Evolutionary conservation across 2,797 vertebrate genomes (phyloP), one percentile per base, ranked within the genome.

Genomic region (Gymnodraco acuticeps): DNA sequence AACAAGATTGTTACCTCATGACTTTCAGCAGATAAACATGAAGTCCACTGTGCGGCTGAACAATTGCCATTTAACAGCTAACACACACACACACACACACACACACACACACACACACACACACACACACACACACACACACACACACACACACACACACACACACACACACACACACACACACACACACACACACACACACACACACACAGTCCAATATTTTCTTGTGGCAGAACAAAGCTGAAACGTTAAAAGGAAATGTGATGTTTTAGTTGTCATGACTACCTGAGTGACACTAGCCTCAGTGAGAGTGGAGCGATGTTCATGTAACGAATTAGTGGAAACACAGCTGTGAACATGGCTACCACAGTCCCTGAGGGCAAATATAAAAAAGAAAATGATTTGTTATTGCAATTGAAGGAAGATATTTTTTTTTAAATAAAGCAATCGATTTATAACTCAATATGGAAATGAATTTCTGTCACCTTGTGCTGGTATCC

Each of bases 241-340:
- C 63, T 74, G 38, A 65, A 52, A 70, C n/a, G 38, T 3, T 72
- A 10, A 77, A 81, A 86, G 69, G 74, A 75, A 85, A 64, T 45
- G 7, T 77, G 64, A 70, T 78, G 51, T 64, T 84, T 85, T 66
- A 66, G 89, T 91, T 88, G 89, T 82, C 86, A 91, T 88, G 82
- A 61, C 88, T 80, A 89, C 85, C 75, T 65, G 48, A 77, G 46
- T 77, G 51, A 69, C 69, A 76, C 45, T 55, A 58, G 83, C 70
- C 54, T 84, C 20, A 31, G 43, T 64, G 27, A 77, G 47, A 73
- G 52, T 27, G 53, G 42, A 47, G 60, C 63, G 73, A 71, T 62
- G 71, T 61, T 43, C 64, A 61, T 27, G 72, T 61, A 45, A 65
- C 20, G 27, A 27, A 27, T 27, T 27, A 5, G 23, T 54, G 52